These are phyloP conservation scores for Desmodus rotundus DNA, from an alignment of 2,113 vertebrate genomes.

Conservation along the genomic window DNA sequence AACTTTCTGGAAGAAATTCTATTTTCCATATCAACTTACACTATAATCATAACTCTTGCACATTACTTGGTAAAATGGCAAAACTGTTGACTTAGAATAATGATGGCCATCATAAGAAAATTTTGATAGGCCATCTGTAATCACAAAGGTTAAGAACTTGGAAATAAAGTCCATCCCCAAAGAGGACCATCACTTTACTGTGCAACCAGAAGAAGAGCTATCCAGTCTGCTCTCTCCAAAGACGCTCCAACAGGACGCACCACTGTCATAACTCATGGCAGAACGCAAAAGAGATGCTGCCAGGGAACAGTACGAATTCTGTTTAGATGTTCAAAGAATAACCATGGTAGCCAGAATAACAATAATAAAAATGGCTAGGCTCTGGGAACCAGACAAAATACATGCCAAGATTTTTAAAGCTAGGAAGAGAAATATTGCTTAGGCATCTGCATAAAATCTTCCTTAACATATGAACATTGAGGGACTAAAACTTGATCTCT, in stretches of 20 bases:
- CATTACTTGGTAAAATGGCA: not conserved
- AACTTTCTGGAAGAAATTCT: slow-evolving; percentile 2
- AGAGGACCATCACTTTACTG: not conserved
- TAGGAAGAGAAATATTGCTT: slow-evolving; percentile 22
- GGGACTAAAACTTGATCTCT: not conserved
- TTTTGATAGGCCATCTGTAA: not conserved
- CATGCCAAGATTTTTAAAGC: slow-evolving; percentile 44
- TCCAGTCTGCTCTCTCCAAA: slow-evolving; percentile 11
- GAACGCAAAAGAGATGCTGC: not conserved
- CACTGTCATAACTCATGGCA: slow-evolving; percentile 49
- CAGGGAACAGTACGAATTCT: slow-evolving; percentile 46
- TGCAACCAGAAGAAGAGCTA: not conserved
- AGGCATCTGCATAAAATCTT: slow-evolving; percentile 26
- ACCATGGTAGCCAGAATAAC: slow-evolving; percentile 47
- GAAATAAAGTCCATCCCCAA: slow-evolving; percentile 9
- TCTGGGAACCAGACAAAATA: slow-evolving; percentile 10
- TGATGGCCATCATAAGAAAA: not conserved
- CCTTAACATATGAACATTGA: slow-evolving; percentile 34
- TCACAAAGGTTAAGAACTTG: not conserved
- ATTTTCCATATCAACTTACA: slow-evolving; percentile 19
- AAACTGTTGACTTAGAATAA: slow-evolving; percentile 29
- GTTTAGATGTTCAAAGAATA: slow-evolving; percentile 60
- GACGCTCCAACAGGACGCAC: not conserved
- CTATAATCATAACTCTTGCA: not conserved
- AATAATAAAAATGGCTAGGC: slow-evolving; percentile 21